Percentiles rank a stretch among this genome's conserved stretches.
Evolutionary conservation across 2,888 invertebrate species (phyloP).

Genomic region (Hirtodrosophila duncani): DNA sequence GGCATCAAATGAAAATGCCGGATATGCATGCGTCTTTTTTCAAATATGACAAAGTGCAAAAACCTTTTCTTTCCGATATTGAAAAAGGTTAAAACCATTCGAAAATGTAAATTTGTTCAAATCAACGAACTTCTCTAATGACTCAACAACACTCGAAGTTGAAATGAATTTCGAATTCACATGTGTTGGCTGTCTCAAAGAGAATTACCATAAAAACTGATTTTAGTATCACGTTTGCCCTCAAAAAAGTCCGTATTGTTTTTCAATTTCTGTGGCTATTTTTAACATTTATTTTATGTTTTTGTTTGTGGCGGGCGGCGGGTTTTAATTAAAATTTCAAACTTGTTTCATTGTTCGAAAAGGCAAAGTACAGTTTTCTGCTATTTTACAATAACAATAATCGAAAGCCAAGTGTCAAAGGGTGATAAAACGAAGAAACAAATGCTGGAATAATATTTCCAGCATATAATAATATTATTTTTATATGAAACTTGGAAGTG

Average conservation of each 20-base stretch:
- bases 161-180: constrained; percentile 47
- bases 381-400: constrained; percentile 12
- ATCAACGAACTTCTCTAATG: constrained; percentile 34
- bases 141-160: constrained; percentile 20
- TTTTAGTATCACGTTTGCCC: constrained; percentile 61
- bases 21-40: constrained; percentile 43
- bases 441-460: too few relatives aligned
- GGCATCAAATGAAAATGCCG: constrained; percentile 49
- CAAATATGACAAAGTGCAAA: constrained; percentile 5
- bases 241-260: constrained; percentile 35
- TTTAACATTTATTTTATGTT: constrained; percentile 32
- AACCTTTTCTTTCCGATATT: too few relatives aligned
- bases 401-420: constrained; percentile 36
- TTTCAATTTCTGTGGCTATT: constrained; percentile 24
- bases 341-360: constrained; percentile 15
- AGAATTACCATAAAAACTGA: constrained; percentile 49
- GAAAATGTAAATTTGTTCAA: too few relatives aligned
- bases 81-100: too few relatives aligned
- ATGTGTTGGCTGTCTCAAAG: constrained; percentile 20
- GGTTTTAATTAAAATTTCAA: constrained; percentile 22
- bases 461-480: too few relatives aligned
- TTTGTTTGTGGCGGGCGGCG: constrained; percentile 14
- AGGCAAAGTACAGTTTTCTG: constrained; percentile 3
- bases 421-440: too few relatives aligned
- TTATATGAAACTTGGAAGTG: background rate